phyloP scores from a whole-genome alignment of 2,797 vertebrate species.

The Halcyon leucocephala region DNA sequence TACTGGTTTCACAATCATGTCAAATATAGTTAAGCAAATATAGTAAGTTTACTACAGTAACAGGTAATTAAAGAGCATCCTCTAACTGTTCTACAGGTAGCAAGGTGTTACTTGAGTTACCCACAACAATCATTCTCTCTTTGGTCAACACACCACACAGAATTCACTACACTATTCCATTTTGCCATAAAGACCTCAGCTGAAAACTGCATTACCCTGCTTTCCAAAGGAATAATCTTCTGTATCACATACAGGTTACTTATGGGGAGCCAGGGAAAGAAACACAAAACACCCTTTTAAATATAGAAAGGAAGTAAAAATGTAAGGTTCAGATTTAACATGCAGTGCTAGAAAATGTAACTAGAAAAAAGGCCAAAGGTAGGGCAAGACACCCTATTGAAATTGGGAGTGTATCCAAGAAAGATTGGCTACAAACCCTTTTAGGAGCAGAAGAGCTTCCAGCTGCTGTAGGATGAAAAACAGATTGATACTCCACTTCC shows the following conservation, averaged over 20 bases:
- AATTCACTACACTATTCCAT: neutral
- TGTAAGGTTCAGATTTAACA: neutral
- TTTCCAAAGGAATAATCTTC: neutral
- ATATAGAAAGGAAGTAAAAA: neutral
- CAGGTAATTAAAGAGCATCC: neutral
- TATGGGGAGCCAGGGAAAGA: neutral
- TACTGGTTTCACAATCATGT: neutral
- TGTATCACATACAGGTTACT: neutral
- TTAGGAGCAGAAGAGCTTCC: neutral
- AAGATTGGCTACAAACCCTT: neutral
- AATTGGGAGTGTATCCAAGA: neutral
- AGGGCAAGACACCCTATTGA: neutral
- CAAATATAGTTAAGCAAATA: neutral
- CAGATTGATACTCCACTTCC: neutral
- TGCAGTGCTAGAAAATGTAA: neutral
- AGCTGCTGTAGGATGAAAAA: neutral
- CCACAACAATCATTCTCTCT: neutral
- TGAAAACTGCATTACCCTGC: neutral
- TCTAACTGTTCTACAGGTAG: neutral
- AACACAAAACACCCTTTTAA: neutral
- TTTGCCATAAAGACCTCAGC: neutral
- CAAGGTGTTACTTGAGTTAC: neutral
- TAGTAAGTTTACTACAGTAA: neutral
- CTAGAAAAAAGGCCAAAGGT: neutral
- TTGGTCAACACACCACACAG: neutral